These are phyloP conservation scores for Tinamus guttatus DNA, from an alignment of 2,113 vertebrate genomes.

Conservation along the genomic window DNA sequence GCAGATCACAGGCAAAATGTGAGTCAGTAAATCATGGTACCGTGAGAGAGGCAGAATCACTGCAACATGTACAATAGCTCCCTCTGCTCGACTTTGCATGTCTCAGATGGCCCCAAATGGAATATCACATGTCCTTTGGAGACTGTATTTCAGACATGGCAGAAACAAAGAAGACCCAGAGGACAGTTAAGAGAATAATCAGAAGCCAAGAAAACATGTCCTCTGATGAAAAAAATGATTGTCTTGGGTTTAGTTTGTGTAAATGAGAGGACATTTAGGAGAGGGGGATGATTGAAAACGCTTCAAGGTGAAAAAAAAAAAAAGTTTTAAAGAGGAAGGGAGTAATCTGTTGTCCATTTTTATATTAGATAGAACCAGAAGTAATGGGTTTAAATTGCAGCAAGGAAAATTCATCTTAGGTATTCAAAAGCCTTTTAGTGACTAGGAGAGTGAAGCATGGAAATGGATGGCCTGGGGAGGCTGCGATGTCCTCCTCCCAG, in stretches of 20 bases:
- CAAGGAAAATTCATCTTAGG: background rate
- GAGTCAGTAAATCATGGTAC: background rate
- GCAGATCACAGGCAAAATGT: background rate
- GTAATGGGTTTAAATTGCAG: background rate
- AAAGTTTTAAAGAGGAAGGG: background rate
- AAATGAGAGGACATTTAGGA: background rate
- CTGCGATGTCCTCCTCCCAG: background rate
- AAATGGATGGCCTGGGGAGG: background rate
- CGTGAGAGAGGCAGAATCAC: background rate
- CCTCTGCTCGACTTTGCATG: background rate
- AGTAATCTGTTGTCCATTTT: background rate
- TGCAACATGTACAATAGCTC: accelerated
- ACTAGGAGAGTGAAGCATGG: background rate
- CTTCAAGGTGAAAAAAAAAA: background rate
- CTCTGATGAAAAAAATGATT: background rate
- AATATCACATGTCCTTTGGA: background rate
- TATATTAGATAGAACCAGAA: background rate
- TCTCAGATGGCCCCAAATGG: background rate
- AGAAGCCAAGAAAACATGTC: background rate
- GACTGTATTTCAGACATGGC: background rate
- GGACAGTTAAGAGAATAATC: background rate
- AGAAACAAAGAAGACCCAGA: background rate
- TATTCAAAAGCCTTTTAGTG: background rate
- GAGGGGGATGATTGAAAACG: background rate
- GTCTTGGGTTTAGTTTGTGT: background rate